A percentile compares a stretch with the other conserved stretches of the same genome.
Conservation (phyloP, 2,888 invertebrate genomes). For the Pediacus dermestoides region DNA sequence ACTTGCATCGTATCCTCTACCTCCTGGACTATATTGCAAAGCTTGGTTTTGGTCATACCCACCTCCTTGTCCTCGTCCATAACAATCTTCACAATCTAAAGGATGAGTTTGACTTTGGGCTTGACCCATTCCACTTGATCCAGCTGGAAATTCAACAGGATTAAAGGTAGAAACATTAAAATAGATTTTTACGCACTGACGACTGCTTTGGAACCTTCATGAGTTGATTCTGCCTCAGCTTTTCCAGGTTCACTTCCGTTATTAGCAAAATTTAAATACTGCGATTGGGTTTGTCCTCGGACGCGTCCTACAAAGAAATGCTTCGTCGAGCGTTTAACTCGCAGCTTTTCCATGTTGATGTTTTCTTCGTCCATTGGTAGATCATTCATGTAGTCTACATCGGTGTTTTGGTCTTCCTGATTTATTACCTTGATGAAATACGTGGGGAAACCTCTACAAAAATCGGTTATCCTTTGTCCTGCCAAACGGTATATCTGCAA, state of each 20-base stretch:
- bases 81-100: conserved; percentile 67
- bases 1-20: conserved; percentile 17
- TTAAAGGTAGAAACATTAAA: not conserved
- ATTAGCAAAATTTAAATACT: conserved; percentile 70
- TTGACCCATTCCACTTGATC: conserved; percentile 81
- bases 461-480: conserved; percentile 50
- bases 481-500: conserved; percentile 50
- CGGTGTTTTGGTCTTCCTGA: conserved; percentile 14
- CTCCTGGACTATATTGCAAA: conserved; percentile 22
- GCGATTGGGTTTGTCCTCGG: conserved; percentile 80
- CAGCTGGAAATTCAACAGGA: conserved; percentile 55
- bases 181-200: conserved; percentile 63
- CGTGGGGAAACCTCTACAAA: conserved; percentile 50
- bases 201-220: conserved; percentile 65
- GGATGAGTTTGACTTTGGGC: conserved; percentile 81
- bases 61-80: conserved; percentile 29
- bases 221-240: conserved; percentile 77
- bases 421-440: conserved; percentile 43
- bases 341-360: conserved; percentile 13
- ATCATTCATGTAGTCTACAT: conserved; percentile 34
- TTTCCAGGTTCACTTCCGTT: conserved; percentile 59
- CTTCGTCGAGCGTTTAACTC: conserved; percentile 34
- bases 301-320: conserved; percentile 49
- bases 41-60: conserved; percentile 32
- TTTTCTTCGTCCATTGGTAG: conserved; percentile 37